Evolutionary conservation across 2,888 invertebrate genomes (phyloP).

Genomic region (Caenorhabditis virilis): DNA sequence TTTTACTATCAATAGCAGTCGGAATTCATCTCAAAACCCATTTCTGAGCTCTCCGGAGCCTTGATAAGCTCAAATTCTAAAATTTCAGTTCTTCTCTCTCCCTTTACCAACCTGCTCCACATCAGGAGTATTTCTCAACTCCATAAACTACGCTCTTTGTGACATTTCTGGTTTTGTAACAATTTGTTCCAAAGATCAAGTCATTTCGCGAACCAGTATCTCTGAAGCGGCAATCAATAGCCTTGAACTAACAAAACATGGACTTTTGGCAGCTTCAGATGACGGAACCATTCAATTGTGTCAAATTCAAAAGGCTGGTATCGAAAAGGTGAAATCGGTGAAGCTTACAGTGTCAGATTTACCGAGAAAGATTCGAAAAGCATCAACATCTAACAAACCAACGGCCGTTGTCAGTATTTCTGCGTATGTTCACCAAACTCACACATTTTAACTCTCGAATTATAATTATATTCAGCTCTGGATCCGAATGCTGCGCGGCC

Average conservation of each 20-base stretch:
- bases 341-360: conserved; percentile 22
- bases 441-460: neutral
- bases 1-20: too few relatives aligned
- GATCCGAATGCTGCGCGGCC: conserved; percentile 18
- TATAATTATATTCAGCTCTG: conserved; percentile 14
- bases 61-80: too few relatives aligned
- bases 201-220: conserved; percentile 9
- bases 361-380: conserved; percentile 24
- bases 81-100: conserved; percentile 12
- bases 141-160: conserved; percentile 22
- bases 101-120: conserved; percentile 29
- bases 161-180: conserved; percentile 28
- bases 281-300: conserved; percentile 25
- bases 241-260: conserved; percentile 20
- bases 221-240: conserved; percentile 17
- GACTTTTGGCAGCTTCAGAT: conserved; percentile 17
- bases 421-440: conserved; percentile 8
- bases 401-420: conserved; percentile 28
- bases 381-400: conserved; percentile 21
- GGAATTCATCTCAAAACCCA: too few relatives aligned
- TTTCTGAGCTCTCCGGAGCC: too few relatives aligned
- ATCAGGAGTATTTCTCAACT: conserved; percentile 13
- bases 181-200: conserved; percentile 19
- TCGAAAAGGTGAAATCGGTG: conserved; percentile 11
- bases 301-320: conserved; percentile 5